These are phyloP conservation scores for Tortricodes alternella DNA, from an alignment of 2,888 invertebrate genomes.

Conservation along the genomic window DNA sequence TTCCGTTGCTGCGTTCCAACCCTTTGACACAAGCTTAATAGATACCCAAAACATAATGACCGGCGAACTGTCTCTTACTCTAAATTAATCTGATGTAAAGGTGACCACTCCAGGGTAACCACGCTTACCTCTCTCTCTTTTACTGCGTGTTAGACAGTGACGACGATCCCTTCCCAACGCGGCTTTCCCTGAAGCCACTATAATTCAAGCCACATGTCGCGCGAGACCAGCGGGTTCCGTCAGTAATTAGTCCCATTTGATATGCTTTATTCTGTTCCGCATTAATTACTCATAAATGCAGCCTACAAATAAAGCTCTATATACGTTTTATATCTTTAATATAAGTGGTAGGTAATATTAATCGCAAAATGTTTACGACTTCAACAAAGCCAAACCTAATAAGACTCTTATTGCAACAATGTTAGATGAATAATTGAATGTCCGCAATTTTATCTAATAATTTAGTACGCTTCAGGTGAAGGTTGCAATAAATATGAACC, in stretches of 20 bases:
- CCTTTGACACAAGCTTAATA: conserved; percentile 22
- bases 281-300: conserved; percentile 34
- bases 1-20: conserved; percentile 22
- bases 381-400: neutral
- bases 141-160: conserved; percentile 8
- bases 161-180: conserved; percentile 5
- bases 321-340: neutral
- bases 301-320: neutral
- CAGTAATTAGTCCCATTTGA: conserved; percentile 74
- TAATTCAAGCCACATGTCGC: conserved; percentile 69
- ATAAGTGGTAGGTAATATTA: neutral
- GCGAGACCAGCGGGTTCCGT: conserved; percentile 49
- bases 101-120: neutral
- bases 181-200: conserved; percentile 10
- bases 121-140: conserved; percentile 10
- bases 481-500: conserved; percentile 1
- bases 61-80: conserved; percentile 1
- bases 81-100: conserved; percentile 7
- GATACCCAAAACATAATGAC: conserved; percentile 21
- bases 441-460: conserved; percentile 1
- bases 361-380: conserved; percentile 2
- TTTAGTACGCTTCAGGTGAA: conserved; percentile 11
- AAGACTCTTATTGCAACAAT: neutral
- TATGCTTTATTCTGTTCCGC: conserved; percentile 62
- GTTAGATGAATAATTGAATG: neutral